Evolutionary conservation across 2,888 invertebrate species (phyloP).

Genomic region (Xestia c-nigrum): DNA sequence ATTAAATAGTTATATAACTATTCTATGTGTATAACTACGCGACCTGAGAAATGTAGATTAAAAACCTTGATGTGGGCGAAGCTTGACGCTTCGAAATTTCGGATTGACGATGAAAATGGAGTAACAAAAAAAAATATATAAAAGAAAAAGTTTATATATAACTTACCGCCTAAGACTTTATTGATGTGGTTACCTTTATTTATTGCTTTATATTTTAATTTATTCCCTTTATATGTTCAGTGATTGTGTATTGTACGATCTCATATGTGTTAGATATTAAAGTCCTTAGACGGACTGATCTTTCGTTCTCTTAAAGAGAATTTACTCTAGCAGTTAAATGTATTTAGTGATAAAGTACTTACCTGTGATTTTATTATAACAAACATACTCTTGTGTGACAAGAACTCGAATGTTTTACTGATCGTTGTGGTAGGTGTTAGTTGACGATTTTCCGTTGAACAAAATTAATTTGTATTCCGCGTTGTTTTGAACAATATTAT

Average conservation of each 20-base stretch:
- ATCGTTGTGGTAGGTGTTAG: conserved; percentile 73
- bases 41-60: conserved; percentile 68
- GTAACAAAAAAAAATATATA: conserved; percentile 24
- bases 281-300: conserved; percentile 31
- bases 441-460: conserved; percentile 64
- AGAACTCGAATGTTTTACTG: conserved; percentile 72
- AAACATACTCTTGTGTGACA: conserved; percentile 87
- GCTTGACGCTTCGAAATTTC: conserved; percentile 27
- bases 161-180: conserved; percentile 55
- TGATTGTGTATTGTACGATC: conserved; percentile 51
- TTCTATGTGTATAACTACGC: conserved; percentile 68
- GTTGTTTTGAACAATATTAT: conserved; percentile 63
- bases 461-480: conserved; percentile 63
- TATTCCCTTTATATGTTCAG: conserved; percentile 35
- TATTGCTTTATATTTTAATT: conserved; percentile 14
- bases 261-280: conserved; percentile 49
- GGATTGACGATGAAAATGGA: conserved; percentile 35
- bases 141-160: conserved; percentile 44
- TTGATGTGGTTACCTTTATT: conserved; percentile 37
- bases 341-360: conserved; percentile 85
- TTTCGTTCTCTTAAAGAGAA: conserved; percentile 76
- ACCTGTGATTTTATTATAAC: conserved; percentile 88
- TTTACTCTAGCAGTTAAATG: conserved; percentile 67
- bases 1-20: conserved; percentile 61
- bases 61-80: conserved; percentile 41